Conservation (phyloP, 2,113 vertebrate species). For the Nyctereutes procyonoides region DNA sequence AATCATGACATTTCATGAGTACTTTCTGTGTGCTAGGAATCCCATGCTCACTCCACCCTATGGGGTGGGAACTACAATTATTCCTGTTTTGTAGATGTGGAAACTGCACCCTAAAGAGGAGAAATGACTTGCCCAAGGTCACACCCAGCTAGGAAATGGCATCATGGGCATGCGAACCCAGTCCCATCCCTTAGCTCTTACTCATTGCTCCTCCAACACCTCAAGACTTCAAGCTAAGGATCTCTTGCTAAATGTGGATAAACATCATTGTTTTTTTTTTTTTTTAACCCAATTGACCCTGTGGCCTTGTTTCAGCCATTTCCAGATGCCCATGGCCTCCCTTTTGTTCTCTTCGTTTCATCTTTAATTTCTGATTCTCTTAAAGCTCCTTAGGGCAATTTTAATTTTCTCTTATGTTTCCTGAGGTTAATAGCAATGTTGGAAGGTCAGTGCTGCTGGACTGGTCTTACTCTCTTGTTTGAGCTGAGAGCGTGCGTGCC, state of each 20-base stretch:
- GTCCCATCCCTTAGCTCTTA: not conserved
- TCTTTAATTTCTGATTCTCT: slow-evolving; percentile 28
- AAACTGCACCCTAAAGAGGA: not conserved
- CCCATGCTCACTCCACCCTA: not conserved
- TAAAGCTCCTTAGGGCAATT: not conserved
- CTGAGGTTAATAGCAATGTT: not conserved
- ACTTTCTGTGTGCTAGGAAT: not conserved
- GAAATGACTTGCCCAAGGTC: not conserved
- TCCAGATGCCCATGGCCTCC: not conserved
- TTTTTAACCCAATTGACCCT: not conserved
- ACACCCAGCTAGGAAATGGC: not conserved
- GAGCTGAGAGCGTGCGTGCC: not conserved
- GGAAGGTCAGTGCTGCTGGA: not conserved
- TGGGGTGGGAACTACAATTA: not conserved
- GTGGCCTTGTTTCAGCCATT: not conserved
- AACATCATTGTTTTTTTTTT: not conserved
- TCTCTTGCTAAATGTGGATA: not conserved
- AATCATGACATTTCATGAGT: not conserved
- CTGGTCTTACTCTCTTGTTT: not conserved
- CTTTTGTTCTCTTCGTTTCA: not conserved
- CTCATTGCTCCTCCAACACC: too few relatives aligned
- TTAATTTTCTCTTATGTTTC: not conserved
- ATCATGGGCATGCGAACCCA: not conserved
- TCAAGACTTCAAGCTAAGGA: not conserved
- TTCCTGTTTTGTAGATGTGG: not conserved